These are phyloP conservation scores for Clupea harengus DNA, from an alignment of 2,113 vertebrate species.

Conservation along the genomic window DNA sequence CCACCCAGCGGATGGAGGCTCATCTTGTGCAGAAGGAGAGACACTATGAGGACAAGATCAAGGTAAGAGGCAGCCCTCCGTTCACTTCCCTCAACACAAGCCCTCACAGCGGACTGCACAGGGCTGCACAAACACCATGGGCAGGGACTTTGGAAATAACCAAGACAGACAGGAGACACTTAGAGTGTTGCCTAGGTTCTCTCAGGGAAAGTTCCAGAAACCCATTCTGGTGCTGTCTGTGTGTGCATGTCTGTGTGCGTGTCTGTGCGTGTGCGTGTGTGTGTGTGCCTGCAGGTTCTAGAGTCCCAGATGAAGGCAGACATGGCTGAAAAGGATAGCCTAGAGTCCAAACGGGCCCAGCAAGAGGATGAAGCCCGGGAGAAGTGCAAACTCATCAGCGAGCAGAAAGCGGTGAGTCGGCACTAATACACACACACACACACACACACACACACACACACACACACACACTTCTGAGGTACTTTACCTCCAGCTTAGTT, in stretches of 20 bases:
- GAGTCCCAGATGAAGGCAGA: constrained; percentile 96
- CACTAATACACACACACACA: background rate
- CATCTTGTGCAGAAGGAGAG: constrained; percentile 95
- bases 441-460: background rate
- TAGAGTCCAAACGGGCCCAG: constrained; percentile 84
- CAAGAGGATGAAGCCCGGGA: constrained; percentile 91
- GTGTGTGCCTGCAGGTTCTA: constrained; percentile 74
- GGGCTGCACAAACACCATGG: background rate
- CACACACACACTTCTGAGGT: background rate
- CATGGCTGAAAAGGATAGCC: constrained; percentile 89
- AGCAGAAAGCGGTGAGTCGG: constrained; percentile 91
- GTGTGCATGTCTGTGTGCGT: background rate
- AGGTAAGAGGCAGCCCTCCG: constrained; percentile 68
- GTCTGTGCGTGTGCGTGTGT: background rate
- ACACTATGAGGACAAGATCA: constrained; percentile 94
- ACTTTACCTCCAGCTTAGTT: background rate
- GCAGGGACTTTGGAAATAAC: background rate
- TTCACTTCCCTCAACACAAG: no score
- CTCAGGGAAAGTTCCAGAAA: no score
- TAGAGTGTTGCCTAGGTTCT: background rate
- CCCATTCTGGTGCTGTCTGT: no score
- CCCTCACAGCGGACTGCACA: no score
- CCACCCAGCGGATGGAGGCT: constrained; percentile 92
- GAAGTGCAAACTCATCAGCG: constrained; percentile 92
- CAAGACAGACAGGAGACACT: background rate